These are phyloP conservation scores for Leptopilina syphax DNA, from an alignment of 2,888 invertebrate species.

Conservation along the genomic window DNA sequence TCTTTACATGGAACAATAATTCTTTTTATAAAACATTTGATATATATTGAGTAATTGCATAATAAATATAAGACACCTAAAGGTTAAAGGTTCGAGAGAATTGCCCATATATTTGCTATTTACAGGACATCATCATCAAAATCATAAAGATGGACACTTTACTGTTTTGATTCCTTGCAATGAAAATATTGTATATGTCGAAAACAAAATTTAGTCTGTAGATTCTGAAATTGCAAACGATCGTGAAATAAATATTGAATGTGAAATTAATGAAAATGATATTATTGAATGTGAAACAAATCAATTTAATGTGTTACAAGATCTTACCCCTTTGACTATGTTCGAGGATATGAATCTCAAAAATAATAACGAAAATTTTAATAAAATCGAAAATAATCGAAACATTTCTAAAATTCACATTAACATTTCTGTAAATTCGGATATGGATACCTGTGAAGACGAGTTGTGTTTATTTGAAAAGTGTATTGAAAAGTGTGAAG, in stretches of 20 bases:
- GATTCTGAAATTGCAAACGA: neutral
- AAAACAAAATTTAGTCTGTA: neutral
- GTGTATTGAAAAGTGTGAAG: neutral
- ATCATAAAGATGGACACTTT: neutral
- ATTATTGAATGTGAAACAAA: neutral
- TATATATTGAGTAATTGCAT: too few species aligned
- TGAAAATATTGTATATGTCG: neutral
- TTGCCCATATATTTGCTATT: too few species aligned
- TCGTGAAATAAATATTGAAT: neutral
- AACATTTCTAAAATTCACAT: neutral
- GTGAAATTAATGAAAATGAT: neutral
- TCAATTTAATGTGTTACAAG: neutral
- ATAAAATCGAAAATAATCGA: neutral
- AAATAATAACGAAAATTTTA: neutral
- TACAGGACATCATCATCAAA: too few species aligned
- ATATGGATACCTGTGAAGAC: too few species aligned
- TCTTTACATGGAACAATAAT: too few species aligned
- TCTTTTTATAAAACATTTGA: too few species aligned
- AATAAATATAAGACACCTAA: too few species aligned
- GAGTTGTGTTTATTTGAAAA: neutral
- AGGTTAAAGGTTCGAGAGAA: too few species aligned
- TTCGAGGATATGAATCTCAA: neutral
- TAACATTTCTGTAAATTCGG: too few species aligned
- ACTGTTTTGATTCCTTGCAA: neutral
- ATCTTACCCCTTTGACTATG: neutral